Conservation (phyloP, 92 coral and sea anemone genomes). For the Palythoa caribaeorum region DNA sequence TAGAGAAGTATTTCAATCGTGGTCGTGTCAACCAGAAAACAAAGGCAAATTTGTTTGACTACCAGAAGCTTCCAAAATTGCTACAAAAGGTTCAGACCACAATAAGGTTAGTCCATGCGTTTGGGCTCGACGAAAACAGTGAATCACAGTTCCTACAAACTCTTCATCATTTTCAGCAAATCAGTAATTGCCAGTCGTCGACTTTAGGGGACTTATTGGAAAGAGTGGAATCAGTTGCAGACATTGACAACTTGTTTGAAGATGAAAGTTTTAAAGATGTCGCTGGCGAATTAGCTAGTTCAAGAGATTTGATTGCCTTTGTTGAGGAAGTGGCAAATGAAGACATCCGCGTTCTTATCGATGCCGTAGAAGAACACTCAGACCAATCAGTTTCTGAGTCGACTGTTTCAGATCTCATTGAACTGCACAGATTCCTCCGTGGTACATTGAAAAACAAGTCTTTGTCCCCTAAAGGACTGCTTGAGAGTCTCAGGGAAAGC, state of each 20-base stretch:
- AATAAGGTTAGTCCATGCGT: slow-evolving; percentile 52
- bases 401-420: slow-evolving; percentile 92
- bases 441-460: slow-evolving; percentile 60
- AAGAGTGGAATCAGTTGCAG: slow-evolving; percentile 34
- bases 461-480: slow-evolving; percentile 51
- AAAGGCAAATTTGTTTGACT: slow-evolving; percentile 48
- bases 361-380: slow-evolving; percentile 98
- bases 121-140: slow-evolving; percentile 50
- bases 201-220: slow-evolving; percentile 14
- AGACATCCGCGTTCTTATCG: slow-evolving; percentile 89
- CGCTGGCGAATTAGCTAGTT: slow-evolving; percentile 65
- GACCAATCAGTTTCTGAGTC: slow-evolving; percentile 95
- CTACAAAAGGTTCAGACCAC: slow-evolving; percentile 55
- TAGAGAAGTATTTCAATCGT: slow-evolving; percentile 44
- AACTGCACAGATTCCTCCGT: slow-evolving; percentile 90
- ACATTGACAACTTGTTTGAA: slow-evolving; percentile 54
- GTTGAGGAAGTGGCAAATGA: slow-evolving; percentile 84
- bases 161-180: slow-evolving; percentile 5
- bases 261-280: slow-evolving; percentile 66
- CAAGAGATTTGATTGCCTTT: slow-evolving; percentile 78
- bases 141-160: slow-evolving; percentile 1
- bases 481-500: slow-evolving; percentile 36
- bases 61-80: slow-evolving; percentile 61
- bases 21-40: background rate
- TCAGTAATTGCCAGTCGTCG: background rate